Base-by-base conservation (phyloP, 1,140 invertebrate genomes). In the Callitettix versicolor region DNA sequence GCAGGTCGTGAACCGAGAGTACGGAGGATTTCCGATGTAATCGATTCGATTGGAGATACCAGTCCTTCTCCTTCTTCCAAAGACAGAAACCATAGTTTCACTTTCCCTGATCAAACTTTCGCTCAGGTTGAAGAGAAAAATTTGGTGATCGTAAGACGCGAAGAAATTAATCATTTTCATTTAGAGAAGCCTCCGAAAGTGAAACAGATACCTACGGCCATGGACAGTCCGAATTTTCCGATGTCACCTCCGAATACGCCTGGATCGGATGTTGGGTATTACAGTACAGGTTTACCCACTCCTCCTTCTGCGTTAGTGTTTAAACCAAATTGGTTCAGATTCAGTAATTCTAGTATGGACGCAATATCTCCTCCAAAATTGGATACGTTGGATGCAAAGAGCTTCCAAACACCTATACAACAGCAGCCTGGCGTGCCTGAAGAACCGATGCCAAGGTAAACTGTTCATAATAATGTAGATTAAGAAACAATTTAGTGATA, bases 21-120 rank as follows among this genome's bases (percentile, higher is more conserved):
- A 7, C 47, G 63, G 7, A 52, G 63, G 36, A 59, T 56, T 18
- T 64, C 63, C 3, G 63, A 64, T 42, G 63, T 64, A 6, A 62
- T 64, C 21, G 63, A 64, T 43, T 61, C 56, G 17, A 54, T 64
- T 22, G 63, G 63, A 21, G 60, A 52, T 12, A 17, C 30, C 14
- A 51, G 48, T 21, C 48, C 48, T n/a, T 51, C 48, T 18, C 20
- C 33, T 11, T 34, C 48, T 1, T 12, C 36, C 2, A 51, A 34
- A 17, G 36, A 51, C 18, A n/a, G 11, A 15, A 43, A 21, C 11
- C 18, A 15, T 38, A 53, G 20, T 11, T 53, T 44, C 33, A 40
- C 26, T 21, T 53, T 53, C 14, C 26, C 24, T 5, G 36, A 53
- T 7, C 15, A 15, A 15, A n/a, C 21, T 9, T 17, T 51, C n/a